A percentile compares a stretch with the other conserved stretches of the same genome.
Evolutionary conservation across 2,797 vertebrate genomes (phyloP).

Genomic region (Nannoperca australis): DNA sequence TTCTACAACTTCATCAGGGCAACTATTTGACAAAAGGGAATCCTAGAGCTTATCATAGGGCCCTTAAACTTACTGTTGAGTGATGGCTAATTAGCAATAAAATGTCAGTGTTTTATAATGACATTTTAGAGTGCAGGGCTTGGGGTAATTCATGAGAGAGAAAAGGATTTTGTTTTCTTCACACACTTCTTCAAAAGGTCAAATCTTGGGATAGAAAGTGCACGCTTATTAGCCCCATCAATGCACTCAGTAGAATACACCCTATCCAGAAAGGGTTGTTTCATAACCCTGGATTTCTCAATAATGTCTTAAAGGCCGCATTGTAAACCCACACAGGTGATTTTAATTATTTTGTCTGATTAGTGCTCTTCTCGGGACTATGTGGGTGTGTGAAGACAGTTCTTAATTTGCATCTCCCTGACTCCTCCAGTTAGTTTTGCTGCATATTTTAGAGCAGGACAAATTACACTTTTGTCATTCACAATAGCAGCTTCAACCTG

Average conservation of each 20-base stretch:
- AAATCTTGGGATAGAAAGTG: neutral
- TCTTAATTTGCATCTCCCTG: neutral
- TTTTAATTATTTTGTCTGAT: neutral
- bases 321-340: neutral
- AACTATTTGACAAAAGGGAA: constrained; percentile 6
- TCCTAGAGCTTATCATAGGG: neutral
- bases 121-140: neutral
- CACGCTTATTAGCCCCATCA: neutral
- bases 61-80: neutral
- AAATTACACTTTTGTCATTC: neutral
- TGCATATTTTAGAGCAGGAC: neutral
- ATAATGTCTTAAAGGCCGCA: neutral
- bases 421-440: neutral
- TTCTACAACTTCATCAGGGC: neutral
- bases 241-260: neutral
- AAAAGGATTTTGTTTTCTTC: constrained; percentile 23
- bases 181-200: constrained; percentile 17
- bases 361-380: neutral
- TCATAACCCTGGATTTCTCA: neutral
- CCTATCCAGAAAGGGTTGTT: neutral
- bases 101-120: constrained; percentile 22
- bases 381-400: neutral
- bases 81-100: constrained; percentile 10
- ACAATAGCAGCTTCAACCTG: neutral
- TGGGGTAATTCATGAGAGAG: neutral